Percentiles rank a stretch among this genome's conserved stretches.
Evolutionary conservation across 35 echinoderm and acorn worm genomes (phyloP).

Genomic region (Holothuria glaberrima): DNA sequence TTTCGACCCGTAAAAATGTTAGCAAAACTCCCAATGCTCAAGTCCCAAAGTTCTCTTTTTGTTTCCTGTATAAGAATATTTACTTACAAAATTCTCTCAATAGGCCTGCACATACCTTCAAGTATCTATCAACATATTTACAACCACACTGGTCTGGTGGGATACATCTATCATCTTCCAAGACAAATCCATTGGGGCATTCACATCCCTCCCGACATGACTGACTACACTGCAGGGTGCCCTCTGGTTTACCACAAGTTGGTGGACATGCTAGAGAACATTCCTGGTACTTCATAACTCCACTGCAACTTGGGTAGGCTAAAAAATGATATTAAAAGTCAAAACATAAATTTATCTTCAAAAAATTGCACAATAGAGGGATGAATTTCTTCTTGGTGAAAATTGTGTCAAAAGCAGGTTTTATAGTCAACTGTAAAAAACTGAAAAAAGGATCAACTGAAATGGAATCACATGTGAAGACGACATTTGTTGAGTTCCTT

Average conservation of each 20-base stretch:
- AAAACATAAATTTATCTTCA: neutral
- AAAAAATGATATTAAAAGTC: neutral
- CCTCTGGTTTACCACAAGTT: neutral
- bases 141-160: constrained; percentile 16
- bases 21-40: too few relatives aligned
- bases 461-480: too few relatives aligned
- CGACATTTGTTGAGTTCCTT: too few relatives aligned
- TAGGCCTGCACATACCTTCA: neutral
- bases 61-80: too few relatives aligned
- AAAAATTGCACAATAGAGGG: too few relatives aligned
- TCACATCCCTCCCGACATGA: constrained; percentile 52
- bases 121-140: constrained; percentile 1
- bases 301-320: constrained; percentile 1
- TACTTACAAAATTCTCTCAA: neutral
- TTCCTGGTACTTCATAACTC: constrained; percentile 10
- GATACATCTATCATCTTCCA: constrained; percentile 19
- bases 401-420: too few relatives aligned
- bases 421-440: too few relatives aligned
- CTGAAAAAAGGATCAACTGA: too few relatives aligned
- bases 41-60: too few relatives aligned
- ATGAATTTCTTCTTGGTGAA: too few relatives aligned
- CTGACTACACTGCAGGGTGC: neutral
- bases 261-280: constrained; percentile 32
- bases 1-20: too few relatives aligned
- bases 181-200: constrained; percentile 15